Evolutionary conservation across 2,797 vertebrate genomes (phyloP), one percentile per base, ranked within the genome.

Genomic region (Bufotes viridis): DNA sequence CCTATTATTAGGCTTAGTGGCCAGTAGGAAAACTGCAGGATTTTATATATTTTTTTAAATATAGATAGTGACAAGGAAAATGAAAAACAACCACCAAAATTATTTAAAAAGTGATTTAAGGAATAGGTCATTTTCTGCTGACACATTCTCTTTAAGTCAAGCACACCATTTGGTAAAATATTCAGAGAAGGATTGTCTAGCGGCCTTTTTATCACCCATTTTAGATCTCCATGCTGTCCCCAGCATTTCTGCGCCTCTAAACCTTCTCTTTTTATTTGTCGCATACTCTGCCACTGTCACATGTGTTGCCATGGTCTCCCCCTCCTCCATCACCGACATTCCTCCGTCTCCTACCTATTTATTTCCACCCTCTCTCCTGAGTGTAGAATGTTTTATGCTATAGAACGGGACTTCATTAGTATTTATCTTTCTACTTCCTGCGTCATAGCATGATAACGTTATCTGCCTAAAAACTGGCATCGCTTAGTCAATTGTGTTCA

Each of bases 381-480:
- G 20, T 22, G 74, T 34, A 78, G 60, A 49, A 67, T 65, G 69
- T 81, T 74, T 58, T 75, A 82, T 63, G 65, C 42, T 58, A 55
- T 82, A 87, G 79, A 82, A 55, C 7, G 7, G n/a, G 53, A 81
- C 34, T 51, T 76, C 49, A 57, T 55, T 18, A 75, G 18, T 63
- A 60, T 58, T 74, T 81, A 87, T 87, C 60, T 75, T 53, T 63
- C 26, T 80, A 61, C 34, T 82, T 87, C 13, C 69, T 82, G 69
- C 34, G 72, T 87, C 72, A 87, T 55, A 13, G 55, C 24, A 2
- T 57, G 80, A 87, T 82, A 87, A 63, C 42, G 24, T 75, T 82
- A 76, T 82, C 60, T 87, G n/a, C 60, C 60, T 7, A 49, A 82
- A 81, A 65, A 69, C 51, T 83, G 86, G 58, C 86, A 75, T 63